A percentile compares a stretch with the other conserved stretches of the same genome.
phyloP scores from a whole-genome alignment of 2,113 vertebrate genomes.

The Oenanthe melanoleuca region DNA sequence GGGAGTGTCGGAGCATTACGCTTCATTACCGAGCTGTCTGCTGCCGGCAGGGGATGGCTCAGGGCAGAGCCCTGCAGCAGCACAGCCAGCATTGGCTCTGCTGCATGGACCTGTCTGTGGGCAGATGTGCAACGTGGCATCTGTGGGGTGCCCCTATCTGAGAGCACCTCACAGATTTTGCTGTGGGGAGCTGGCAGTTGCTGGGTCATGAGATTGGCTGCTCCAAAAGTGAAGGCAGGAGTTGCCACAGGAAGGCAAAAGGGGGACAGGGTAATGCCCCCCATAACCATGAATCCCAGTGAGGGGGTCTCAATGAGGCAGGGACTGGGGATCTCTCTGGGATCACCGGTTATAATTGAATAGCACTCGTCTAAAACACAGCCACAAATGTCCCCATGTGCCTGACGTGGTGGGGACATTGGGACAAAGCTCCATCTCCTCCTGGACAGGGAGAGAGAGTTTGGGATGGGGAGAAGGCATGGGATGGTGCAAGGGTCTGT shows the following conservation, averaged over 20 bases:
- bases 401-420: rapidly evolving
- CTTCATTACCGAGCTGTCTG: slow-evolving; percentile 72
- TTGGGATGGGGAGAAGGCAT: background rate
- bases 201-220: background rate
- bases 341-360: background rate
- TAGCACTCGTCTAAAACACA: rapidly evolving
- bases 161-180: background rate
- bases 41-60: slow-evolving; percentile 55
- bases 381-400: rapidly evolving
- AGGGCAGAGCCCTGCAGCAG: slow-evolving; percentile 29
- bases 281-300: rapidly evolving
- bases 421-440: background rate
- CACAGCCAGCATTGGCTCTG: background rate
- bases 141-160: rapidly evolving
- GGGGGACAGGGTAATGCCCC: rapidly evolving
- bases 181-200: no score
- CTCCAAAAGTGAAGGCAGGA: background rate
- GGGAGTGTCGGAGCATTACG: slow-evolving; percentile 37
- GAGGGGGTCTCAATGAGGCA: background rate
- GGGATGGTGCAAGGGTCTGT: background rate
- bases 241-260: background rate
- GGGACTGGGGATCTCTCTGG: background rate
- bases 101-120: background rate
- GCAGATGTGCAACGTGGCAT: background rate
- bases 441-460: rapidly evolving